Evolutionary conservation across 2,888 invertebrate species (phyloP), one percentile per base, ranked within the genome.

Genomic region (Bombylius major): DNA sequence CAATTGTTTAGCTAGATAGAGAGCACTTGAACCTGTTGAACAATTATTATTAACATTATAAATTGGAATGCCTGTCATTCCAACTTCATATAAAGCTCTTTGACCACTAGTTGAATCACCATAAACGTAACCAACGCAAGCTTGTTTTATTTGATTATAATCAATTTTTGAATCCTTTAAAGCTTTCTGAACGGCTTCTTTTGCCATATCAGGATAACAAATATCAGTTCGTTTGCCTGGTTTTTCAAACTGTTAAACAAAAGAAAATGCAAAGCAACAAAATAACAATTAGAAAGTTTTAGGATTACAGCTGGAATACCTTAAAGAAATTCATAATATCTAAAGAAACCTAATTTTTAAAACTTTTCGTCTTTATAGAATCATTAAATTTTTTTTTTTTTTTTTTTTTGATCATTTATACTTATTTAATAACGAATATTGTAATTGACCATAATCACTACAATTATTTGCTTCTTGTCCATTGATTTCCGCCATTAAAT

Each of bases 1-100:
- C 31, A 96, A 80, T 73, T 97, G 94, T 70, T 94, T 94, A 0
- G 87, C 94, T 67, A 99, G 77, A 68, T 86, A 82, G 5, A 99
- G 73, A 1, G 98, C 98, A 55, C 89, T 90, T 0, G 97, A 89
- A 36, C 99, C 99, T 3, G 97, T 97, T 0, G 98, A 89, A 70
- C 99, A 99, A 69, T 97, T 97, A 71, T 99, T 99, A 76, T 99
- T 98, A 13, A 98, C 97, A 75, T 99, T 99, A 76, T 89, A 92
- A 62, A 99, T 86, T 5, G 98, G 98, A 62, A 98, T 95, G 47
- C 97, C 97, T 42, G 89, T 95, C 84, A 97, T 85, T 56, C 97
- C 97, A 47, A 97, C 79, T 70, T 91, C 88, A 72, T 98, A 98
- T 8, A 98, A 73, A 0, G 94, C 94, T 62, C 97, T 80, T 76